Conservation (phyloP, 2,797 vertebrate species). For the Dicrostonyx torquatus region DNA sequence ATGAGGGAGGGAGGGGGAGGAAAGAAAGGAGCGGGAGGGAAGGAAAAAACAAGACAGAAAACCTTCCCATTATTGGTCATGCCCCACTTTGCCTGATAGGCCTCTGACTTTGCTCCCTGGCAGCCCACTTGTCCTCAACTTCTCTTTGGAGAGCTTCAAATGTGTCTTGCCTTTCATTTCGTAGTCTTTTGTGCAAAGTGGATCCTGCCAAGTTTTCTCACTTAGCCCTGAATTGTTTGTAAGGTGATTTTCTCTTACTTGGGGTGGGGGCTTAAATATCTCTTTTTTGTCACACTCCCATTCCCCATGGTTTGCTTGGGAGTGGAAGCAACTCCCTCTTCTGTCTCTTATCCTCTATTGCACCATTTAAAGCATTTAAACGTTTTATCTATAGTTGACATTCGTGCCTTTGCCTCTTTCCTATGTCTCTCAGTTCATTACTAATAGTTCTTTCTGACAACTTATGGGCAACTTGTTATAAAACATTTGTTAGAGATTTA, state of each 20-base stretch:
- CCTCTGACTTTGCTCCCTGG: not conserved
- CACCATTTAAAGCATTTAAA: not conserved
- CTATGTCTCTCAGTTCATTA: not conserved
- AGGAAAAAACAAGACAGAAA: not conserved
- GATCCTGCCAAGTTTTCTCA: not conserved
- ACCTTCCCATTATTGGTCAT: fast-evolving
- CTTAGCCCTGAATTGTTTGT: not conserved
- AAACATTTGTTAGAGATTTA: not conserved
- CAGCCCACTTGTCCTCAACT: too few relatives aligned
- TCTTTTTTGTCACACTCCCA: not conserved
- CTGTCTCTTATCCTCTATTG: not conserved
- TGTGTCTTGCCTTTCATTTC: not conserved
- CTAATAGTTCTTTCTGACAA: not conserved
- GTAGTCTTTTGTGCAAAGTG: not conserved
- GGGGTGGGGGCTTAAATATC: not conserved
- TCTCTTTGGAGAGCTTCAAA: not conserved
- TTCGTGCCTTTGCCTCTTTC: not conserved
- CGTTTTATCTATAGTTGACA: not conserved
- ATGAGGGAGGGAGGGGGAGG: not conserved
- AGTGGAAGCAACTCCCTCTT: not conserved
- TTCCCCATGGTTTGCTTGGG: not conserved
- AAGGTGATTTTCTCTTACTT: not conserved
- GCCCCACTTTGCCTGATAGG: not conserved
- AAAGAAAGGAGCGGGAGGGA: not conserved
- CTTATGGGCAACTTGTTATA: not conserved